A percentile compares a stretch with the other conserved stretches of the same genome.
phyloP scores from a whole-genome alignment of 2,113 vertebrate genomes.

The Seriola rivoliana region DNA sequence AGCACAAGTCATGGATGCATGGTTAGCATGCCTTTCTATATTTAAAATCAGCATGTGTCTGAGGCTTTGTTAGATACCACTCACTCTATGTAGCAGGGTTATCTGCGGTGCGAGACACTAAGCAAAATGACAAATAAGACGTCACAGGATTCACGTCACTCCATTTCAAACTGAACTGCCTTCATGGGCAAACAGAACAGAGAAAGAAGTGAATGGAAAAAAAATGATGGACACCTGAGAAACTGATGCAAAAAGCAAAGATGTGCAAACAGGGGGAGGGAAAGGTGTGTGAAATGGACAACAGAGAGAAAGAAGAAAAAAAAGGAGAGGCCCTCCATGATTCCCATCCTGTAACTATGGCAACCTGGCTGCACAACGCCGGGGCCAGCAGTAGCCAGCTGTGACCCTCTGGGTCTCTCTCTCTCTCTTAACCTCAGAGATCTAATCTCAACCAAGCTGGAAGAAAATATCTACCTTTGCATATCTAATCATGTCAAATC shows the following conservation, averaged over 20 bases:
- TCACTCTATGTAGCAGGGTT: constrained; percentile 62
- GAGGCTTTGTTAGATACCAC: constrained; percentile 74
- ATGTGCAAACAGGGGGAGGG: not conserved
- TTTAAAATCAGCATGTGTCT: constrained; percentile 76
- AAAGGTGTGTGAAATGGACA: constrained; percentile 39
- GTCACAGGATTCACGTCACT: constrained; percentile 29
- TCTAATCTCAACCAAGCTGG: constrained; percentile 20
- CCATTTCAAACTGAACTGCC: not conserved
- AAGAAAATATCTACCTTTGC: constrained; percentile 36
- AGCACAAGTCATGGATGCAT: constrained; percentile 52
- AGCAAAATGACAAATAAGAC: constrained; percentile 19
- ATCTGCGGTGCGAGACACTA: constrained; percentile 33
- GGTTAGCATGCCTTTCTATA: constrained; percentile 78
- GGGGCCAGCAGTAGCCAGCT: constrained; percentile 68
- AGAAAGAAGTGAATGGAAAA: not conserved
- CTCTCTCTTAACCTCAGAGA: constrained; percentile 49
- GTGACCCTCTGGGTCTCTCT: constrained; percentile 64
- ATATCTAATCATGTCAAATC: constrained; percentile 41
- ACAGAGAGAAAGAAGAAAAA: constrained; percentile 23
- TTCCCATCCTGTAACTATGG: constrained; percentile 74
- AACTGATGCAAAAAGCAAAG: not conserved
- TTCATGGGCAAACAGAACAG: not conserved
- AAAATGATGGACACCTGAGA: not conserved
- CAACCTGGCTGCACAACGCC: constrained; percentile 67
- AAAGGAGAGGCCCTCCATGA: constrained; percentile 49